phyloP scores from a whole-genome alignment of 2,888 invertebrate species.

The Plebejus argus region DNA sequence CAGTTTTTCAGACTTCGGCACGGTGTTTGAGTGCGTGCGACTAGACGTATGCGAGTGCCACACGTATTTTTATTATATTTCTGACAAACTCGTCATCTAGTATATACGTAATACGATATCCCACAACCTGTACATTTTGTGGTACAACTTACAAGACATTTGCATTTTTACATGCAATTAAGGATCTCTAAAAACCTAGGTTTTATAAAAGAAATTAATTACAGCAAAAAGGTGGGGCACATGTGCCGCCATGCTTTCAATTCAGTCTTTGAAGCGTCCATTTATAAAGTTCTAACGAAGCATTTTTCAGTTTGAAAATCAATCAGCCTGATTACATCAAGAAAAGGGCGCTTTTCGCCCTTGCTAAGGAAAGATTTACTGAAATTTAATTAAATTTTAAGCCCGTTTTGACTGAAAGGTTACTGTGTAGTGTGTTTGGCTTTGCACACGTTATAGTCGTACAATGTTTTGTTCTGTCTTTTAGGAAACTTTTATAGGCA shows the following conservation, averaged over 20 bases:
- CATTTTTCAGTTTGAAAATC: constrained; percentile 11
- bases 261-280: constrained; percentile 10
- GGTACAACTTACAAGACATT: no score
- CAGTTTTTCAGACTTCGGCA: no score
- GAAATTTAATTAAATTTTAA: neutral
- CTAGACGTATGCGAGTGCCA: no score
- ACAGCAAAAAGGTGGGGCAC: constrained; percentile 2
- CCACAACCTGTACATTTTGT: no score
- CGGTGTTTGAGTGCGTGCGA: no score
- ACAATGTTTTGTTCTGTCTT: no score
- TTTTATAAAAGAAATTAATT: constrained; percentile 10
- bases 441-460: no score
- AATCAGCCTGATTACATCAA: constrained; percentile 3
- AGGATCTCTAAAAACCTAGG: constrained; percentile 1
- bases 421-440: no score
- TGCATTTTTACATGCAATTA: neutral
- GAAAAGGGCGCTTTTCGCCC: neutral
- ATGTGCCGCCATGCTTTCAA: constrained; percentile 3
- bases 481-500: no score
- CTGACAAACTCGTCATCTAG: no score
- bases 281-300: constrained; percentile 16
- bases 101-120: no score
- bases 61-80: no score
- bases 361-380: neutral
- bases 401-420: neutral